Conservation (phyloP, 2,113 vertebrate species). For the Tetrax tetrax region DNA sequence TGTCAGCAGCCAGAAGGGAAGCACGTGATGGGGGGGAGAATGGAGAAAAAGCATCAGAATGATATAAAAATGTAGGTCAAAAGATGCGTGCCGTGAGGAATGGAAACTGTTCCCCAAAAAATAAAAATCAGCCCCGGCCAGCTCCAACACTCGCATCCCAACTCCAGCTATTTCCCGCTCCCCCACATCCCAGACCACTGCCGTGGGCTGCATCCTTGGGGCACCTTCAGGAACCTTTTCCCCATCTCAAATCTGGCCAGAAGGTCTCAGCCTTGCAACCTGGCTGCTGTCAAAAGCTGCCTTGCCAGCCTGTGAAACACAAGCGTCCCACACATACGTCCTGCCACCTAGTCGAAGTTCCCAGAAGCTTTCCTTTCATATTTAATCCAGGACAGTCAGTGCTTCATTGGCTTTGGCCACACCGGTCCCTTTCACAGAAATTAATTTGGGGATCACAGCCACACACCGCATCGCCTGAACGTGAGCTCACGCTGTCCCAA, state of each 20-base stretch:
- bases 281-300: background rate
- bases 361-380: background rate
- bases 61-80: background rate
- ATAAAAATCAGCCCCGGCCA: background rate
- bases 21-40: rapidly evolving
- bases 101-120: background rate
- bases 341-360: background rate
- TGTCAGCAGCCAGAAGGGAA: background rate
- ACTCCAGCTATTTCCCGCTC: background rate
- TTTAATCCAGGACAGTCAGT: background rate
- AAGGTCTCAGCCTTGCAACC: background rate
- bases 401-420: background rate
- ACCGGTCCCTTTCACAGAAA: background rate
- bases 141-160: background rate
- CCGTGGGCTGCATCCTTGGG: background rate
- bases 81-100: rapidly evolving
- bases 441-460: background rate
- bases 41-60: background rate
- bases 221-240: background rate
- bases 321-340: background rate
- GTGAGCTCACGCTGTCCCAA: background rate
- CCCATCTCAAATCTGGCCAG: background rate
- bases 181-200: background rate
- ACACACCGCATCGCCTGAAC: background rate
- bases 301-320: background rate